phyloP scores from a whole-genome alignment of 2,888 invertebrate species.

The Macropis europaea region DNA sequence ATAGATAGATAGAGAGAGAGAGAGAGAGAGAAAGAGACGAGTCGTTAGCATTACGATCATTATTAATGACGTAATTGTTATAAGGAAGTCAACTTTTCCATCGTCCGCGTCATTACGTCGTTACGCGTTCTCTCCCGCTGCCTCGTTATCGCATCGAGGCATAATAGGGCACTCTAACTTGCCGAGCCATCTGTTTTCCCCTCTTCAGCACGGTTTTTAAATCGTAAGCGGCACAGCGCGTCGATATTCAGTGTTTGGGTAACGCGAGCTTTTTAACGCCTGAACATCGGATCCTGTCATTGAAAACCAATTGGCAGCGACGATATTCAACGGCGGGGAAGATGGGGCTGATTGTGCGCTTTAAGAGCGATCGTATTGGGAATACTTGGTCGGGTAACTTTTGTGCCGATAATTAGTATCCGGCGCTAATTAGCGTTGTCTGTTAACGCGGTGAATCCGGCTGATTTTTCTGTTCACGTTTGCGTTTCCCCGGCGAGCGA shows the following conservation, averaged over 20 bases:
- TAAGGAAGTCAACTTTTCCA: constrained; percentile 68
- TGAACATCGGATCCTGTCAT: constrained; percentile 34
- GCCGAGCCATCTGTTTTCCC: constrained; percentile 51
- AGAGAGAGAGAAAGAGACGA: constrained; percentile 42
- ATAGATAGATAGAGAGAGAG: background rate
- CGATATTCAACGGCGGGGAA: constrained; percentile 29
- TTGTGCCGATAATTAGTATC: constrained; percentile 45
- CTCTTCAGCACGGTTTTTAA: constrained; percentile 38
- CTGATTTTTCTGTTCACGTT: background rate
- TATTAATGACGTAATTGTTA: constrained; percentile 69
- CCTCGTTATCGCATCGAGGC: constrained; percentile 57
- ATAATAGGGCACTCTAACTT: constrained; percentile 61
- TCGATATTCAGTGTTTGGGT: constrained; percentile 50
- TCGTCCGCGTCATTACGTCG: constrained; percentile 63
- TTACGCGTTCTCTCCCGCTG: constrained; percentile 50
- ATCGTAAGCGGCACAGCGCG: constrained; percentile 26
- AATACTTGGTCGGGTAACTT: constrained; percentile 32
- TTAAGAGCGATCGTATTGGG: constrained; percentile 25
- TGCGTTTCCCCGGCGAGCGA: constrained; percentile 26
- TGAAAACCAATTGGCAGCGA: constrained; percentile 53
- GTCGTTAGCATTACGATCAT: constrained; percentile 64
- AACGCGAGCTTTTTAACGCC: constrained; percentile 39
- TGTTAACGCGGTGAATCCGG: constrained; percentile 23
- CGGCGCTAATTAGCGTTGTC: constrained; percentile 44
- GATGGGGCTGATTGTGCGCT: constrained; percentile 28